These are phyloP conservation scores for Cataglyphis cursor DNA, from an alignment of 2,888 invertebrate genomes.

Conservation along the genomic window DNA sequence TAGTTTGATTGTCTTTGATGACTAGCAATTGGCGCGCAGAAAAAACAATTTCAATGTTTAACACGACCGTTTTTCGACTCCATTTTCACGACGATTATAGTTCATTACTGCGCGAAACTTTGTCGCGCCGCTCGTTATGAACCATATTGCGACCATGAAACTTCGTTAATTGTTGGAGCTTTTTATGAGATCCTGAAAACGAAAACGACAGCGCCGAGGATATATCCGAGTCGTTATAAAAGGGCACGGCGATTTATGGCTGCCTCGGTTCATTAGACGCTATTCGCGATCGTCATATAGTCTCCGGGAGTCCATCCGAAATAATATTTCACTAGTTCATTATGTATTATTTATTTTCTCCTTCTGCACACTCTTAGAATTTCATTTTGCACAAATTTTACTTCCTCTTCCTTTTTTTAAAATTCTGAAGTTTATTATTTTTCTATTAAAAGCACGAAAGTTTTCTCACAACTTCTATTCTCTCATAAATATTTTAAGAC, in stretches of 20 bases:
- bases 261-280: constrained; percentile 44
- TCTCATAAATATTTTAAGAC: not conserved
- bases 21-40: not conserved
- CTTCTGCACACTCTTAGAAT: not conserved
- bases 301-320: not conserved
- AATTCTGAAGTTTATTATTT: constrained; percentile 2
- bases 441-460: not conserved
- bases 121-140: constrained; percentile 49
- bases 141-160: constrained; percentile 43
- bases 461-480: not conserved
- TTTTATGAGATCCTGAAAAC: constrained; percentile 49
- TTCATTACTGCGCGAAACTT: constrained; percentile 46
- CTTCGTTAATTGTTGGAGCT: constrained; percentile 52
- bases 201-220: constrained; percentile 40
- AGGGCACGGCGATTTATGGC: constrained; percentile 21
- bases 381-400: constrained; percentile 14
- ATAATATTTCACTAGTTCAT: constrained; percentile 33
- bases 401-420: not conserved
- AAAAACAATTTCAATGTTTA: constrained; percentile 7
- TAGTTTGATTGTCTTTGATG: constrained; percentile 14
- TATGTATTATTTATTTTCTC: constrained; percentile 22
- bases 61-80: constrained; percentile 41
- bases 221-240: constrained; percentile 50
- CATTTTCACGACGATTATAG: constrained; percentile 43
- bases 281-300: constrained; percentile 45